Evolutionary conservation across 2,888 invertebrate genomes (phyloP), one percentile per base, ranked within the genome.

Genomic region (Penaeus monodon): DNA sequence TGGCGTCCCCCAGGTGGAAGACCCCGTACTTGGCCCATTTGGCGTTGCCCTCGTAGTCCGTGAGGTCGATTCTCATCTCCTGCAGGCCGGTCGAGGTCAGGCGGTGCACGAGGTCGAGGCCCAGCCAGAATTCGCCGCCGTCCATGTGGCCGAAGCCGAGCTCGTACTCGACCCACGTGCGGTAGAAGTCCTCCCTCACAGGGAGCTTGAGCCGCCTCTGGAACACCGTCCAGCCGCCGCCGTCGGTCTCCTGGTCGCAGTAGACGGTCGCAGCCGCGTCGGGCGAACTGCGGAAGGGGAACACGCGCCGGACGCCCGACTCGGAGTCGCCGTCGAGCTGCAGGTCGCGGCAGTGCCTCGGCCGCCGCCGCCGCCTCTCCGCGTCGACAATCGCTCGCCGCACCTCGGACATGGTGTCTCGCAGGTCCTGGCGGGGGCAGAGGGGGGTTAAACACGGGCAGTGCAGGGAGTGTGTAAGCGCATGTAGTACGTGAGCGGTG

Each of bases 211-310:
- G 44, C 24, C 83, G 74, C 64, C 83, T 74, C 65, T 83, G 83
- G 24, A 83, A 33, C 17, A 83, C 83, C 14, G 83, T 83, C 83
- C 83, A 83, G 33, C 83, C 83, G 22, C 76, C 83, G 29, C 83
- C 83, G 38, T 82, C 82, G 1, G 65, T 57, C 20, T 22, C 44
- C 24, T 82, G 82, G 33, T 82, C 82, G 63, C 82, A 82, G 44
- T 74, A 82, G 74, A 74, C 82, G 33, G 49, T 74, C n/a, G 74
- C 64, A 24, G 64, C 22, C n/a, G 24, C 29, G 64, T 82, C 44
- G 38, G 74, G 82, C 22, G 29, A 65, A 29, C 38, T 1, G 24
- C 27, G 82, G 82, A 82, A 82, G 12, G 74, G 82, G 63, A 73
- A 33, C 24, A 82, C 63, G 74, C 65, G 73, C 12, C 82, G 63